A percentile compares a stretch with the other conserved stretches of the same genome.
phyloP scores from a whole-genome alignment of 2,113 vertebrate species.

The Oncorhynchus keta region DNA sequence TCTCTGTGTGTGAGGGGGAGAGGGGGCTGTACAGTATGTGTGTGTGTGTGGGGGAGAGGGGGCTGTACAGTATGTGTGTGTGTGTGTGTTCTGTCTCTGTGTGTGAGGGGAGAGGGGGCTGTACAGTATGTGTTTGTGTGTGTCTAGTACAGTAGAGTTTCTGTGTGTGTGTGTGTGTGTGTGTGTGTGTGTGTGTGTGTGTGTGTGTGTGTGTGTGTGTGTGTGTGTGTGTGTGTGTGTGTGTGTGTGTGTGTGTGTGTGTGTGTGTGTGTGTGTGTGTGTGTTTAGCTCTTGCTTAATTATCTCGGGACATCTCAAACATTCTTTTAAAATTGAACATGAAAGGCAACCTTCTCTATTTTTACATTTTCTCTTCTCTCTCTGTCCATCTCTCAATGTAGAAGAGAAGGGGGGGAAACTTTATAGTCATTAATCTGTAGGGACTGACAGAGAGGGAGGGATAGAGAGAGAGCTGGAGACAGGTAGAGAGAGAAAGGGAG shows the following conservation, averaged over 20 bases:
- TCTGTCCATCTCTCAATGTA: constrained; percentile 36
- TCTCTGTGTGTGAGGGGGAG: no score
- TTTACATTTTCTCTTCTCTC: constrained; percentile 33
- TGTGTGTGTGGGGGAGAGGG: no score
- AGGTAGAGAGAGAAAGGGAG: not conserved
- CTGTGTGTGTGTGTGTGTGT: not conserved
- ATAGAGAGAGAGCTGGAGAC: no score
- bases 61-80: no score
- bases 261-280: constrained; percentile 59
- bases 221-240: no score
- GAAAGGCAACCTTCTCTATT: constrained; percentile 71
- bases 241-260: constrained; percentile 25
- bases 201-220: no score
- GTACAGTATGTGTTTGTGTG: no score
- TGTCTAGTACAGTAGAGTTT: no score
- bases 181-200: constrained; percentile 24
- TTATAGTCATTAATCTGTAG: constrained; percentile 40
- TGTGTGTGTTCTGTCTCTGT: no score
- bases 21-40: no score
- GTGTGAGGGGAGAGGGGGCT: no score
- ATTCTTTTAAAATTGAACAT: constrained; percentile 68
- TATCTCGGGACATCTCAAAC: constrained; percentile 69
- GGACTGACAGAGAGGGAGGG: constrained; percentile 19
- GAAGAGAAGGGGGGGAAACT: constrained; percentile 62
- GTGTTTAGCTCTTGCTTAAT: constrained; percentile 64